Evolutionary conservation across 2,888 invertebrate genomes (phyloP), one percentile per base, ranked within the genome.

Genomic region (Dryocosmus kuriphilus): DNA sequence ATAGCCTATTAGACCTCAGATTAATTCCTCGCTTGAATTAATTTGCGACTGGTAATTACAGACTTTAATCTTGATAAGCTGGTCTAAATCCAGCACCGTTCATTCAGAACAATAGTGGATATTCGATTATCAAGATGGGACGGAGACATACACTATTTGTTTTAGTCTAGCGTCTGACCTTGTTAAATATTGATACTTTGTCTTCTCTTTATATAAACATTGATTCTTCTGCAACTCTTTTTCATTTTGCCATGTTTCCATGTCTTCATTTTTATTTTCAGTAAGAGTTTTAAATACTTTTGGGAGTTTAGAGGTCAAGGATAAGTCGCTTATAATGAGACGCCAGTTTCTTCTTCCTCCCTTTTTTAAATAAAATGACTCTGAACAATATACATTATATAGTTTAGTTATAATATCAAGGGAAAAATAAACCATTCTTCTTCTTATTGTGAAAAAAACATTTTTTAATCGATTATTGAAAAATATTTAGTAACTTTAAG

Each of bases 1-100:
- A 87, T 87, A 87, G 82, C 87, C 84, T 78, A 77, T 32, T 73
- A 63, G 86, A 87, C 87, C 87, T 81, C 78, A 85, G 87, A 88
- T 88, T 87, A 86, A 83, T 73, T 76, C 32, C 32, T 80, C 62
- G 77, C 76, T 78, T 77, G 27, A 77, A 76, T 38, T 41, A 55
- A 78, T 79, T 80, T 78, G 55, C 32, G 67, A 32, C 35, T 32
- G 76, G 57, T 80, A 80, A 81, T 82, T 82, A 79, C 74, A 57
- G n/a, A 57, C 19, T 24, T 46, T 62, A 75, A 61, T 75, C 75
- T 79, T 30, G 11, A 71, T 30, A 55, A 71, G 30, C 19, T 55
- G n/a, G 27, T 51, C 71, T 71, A 71, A 51, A 51, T 71, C 30
- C 46, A 51, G 16, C 51, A n/a, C 0, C 14, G 46, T 71, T 71